Base-by-base conservation (phyloP, 2,113 vertebrate species). In the Rhinolophus sinicus region DNA sequence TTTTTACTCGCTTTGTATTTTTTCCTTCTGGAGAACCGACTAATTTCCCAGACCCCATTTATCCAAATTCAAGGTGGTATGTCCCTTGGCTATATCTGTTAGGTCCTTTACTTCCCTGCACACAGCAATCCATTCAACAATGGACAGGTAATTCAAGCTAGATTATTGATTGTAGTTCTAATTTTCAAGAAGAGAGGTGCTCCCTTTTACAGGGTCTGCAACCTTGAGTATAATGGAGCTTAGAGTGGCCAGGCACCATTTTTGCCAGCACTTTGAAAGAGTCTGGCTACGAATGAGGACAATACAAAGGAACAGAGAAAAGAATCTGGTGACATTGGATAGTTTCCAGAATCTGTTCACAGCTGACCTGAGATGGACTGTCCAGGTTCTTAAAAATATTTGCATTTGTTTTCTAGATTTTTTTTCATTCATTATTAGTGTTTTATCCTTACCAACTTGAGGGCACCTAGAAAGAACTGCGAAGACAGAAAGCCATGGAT, bases 371-470 rank as follows among this genome's bases (percentile, higher is more conserved):
- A 2, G 3, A 47, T 16, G 50, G 60, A 12, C 62, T 80, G 5
- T 26, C 6, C 35, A 15, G 15, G 64, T 54, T 38, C 30, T 69
- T 28, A 44, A 44, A 44, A 44, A 98, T 98, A 99, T 98, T 94
- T 98, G 98, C 70, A 98, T 98, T 94, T 97, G 97, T 98, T 98
- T 97, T 99, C 98, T 1, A 97, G n/a, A 97, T 84, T 98, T 97
- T 97, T 97, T 98, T 64, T 98, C 98, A 9, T 98, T 99, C 95
- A 75, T 98, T 96, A 98, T 90, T 6, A 98, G 92, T 2, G 96
- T 99, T 98, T 99, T 98, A 67, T 98, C 92, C 15, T 98, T 98
- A 14, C 72, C 93, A 96, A 97, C 35, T 95, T 98, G 86, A 14
- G 98, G 98, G 62, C 98, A 99, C 64, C 98, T 99, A 35, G 70